Evolutionary conservation across 1,140 invertebrate species (phyloP).

Genomic region (Agrypnia vestita): DNA sequence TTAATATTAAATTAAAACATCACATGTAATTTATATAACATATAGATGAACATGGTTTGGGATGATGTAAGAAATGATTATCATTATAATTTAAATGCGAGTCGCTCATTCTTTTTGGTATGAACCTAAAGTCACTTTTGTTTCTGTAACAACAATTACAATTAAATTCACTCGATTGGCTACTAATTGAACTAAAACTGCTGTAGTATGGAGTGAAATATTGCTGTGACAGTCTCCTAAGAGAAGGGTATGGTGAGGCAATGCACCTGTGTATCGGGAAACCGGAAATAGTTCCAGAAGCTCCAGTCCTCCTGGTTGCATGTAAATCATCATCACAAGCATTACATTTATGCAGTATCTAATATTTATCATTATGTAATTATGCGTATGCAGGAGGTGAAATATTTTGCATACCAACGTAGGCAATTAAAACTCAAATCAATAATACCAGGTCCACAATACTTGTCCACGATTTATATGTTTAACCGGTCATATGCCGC

Average conservation of each 20-base stretch:
- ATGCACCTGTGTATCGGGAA: slow-evolving; percentile 73
- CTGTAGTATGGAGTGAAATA: slow-evolving; percentile 23
- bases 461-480: too few relatives aligned
- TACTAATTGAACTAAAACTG: slow-evolving; percentile 41
- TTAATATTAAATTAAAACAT: slow-evolving; percentile 12
- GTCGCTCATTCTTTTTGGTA: slow-evolving; percentile 1
- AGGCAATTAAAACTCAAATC: too few relatives aligned
- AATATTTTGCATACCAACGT: too few relatives aligned
- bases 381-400: too few relatives aligned
- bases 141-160: background rate
- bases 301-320: slow-evolving; percentile 67
- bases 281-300: slow-evolving; percentile 69
- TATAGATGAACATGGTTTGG: slow-evolving; percentile 64
- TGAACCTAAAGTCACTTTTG: background rate
- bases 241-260: slow-evolving; percentile 38
- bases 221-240: slow-evolving; percentile 5
- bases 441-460: too few relatives aligned
- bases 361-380: too few relatives aligned
- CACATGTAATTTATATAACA: slow-evolving; percentile 66
- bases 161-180: slow-evolving; percentile 11
- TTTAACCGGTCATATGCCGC: too few relatives aligned
- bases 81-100: slow-evolving; percentile 1
- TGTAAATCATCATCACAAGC: slow-evolving; percentile 5
- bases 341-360: background rate
- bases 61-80: slow-evolving; percentile 67